Evolutionary conservation across 2,797 vertebrate genomes (phyloP), one percentile per base, ranked within the genome.

Genomic region (Hydrolagus colliei): DNA sequence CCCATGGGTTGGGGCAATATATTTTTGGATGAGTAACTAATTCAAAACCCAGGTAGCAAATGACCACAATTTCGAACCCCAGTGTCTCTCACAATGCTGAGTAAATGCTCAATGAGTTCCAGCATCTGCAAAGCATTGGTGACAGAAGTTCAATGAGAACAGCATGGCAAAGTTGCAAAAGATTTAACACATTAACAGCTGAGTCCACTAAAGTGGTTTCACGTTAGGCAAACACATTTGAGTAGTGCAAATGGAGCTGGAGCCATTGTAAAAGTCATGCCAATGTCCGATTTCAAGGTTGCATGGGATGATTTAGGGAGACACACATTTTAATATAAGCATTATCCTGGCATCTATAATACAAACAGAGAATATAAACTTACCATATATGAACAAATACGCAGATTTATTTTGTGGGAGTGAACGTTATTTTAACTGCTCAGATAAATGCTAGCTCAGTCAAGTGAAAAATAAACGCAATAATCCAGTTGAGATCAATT

Each of bases 401-500:
- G 22, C 75, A 77, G 52, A 78, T 22, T 78, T 62, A 62, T 80
- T 16, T 63, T 13, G 65, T 67, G 22, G 22, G 13, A 18, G 13
- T 80, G 22, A 65, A 67, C 35, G 22, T 32, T 35, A 67, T 27
- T 79, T 79, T 63, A 79, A 62, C 10, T 14, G 20, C 76, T 79
- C 41, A 52, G 41, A 52, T 52, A 52, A 52, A 52, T 52, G 41
- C 41, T 52, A 52, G 41, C 41, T 52, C 11, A 79, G 12, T 32
- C 3, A 80, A 32, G 22, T 63, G 22, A 63, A 65, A 65, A 27
- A 32, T 61, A 78, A 41, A 74, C 32, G 18, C 32, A 74, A 35
- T n/a, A 78, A 20, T 61, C 52, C 76, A 62, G 76, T 78, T 78
- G 35, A 65, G 22, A 80, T 80, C 61, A 80, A 80, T 67, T 80